Base-by-base conservation (phyloP, 1,140 invertebrate genomes). In the Zaprionus tsacasi region DNA sequence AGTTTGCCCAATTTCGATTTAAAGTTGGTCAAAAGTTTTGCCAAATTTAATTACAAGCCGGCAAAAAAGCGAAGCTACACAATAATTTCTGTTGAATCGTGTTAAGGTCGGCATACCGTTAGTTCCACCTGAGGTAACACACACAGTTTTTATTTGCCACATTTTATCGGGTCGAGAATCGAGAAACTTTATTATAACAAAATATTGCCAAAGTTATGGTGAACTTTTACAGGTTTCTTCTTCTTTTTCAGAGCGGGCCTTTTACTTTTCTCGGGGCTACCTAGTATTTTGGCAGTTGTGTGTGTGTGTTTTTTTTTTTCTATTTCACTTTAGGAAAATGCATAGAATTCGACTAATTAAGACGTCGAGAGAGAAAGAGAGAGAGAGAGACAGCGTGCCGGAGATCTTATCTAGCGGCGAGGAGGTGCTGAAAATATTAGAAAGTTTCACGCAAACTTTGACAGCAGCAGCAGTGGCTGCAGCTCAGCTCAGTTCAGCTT, bases 291-390 rank as follows among this genome's bases (percentile, higher is more conserved):
- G 40, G 40, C 40, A 45, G 7, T 15, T 15, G n/a, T 2, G n/a
- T 25, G 35, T 15, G 27, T 30, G 27, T 30, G 27, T 21, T 25
- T 40, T 27, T 21, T 40, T 17, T 35, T 52, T 66, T 63, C 70
- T 55, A 43, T 65, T 76, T 79, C 72, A 68, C 71, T 71, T 70
- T 63, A 75, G 73, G 59, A 82, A 78, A 86, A 78, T 85, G 82
- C 85, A 89, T 89, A 83, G 85, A 83, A 88, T 78, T 81, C 70
- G 68, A 89, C 83, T 88, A 88, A 88, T 88, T 88, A 88, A 88
- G 80, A 89, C 40, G 43, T 43, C 52, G 77, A 66, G 45, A 66
- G 50, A 38, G 63, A 58, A n/a, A 45, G 40, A 7, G 40, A 45
- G 40, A n/a, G 40, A 15, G 40, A 45, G 40, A 69, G 60, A 79